A percentile compares a stretch with the other conserved stretches of the same genome.
Conservation (phyloP, 2,888 invertebrate species). For the Hirudinaria manillensis region DNA sequence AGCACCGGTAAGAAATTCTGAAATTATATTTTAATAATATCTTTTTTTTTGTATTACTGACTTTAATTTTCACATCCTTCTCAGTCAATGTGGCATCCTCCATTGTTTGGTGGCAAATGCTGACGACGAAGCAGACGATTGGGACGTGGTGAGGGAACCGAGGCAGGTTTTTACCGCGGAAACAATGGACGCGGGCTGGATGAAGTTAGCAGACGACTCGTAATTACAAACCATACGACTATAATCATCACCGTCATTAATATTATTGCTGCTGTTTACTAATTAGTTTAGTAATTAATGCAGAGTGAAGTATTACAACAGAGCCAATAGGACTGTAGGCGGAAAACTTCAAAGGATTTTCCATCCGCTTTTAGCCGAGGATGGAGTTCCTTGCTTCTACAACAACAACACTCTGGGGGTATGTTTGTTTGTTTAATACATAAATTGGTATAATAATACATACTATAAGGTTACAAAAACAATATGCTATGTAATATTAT, state of each 20-base stretch:
- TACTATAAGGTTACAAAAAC: no score
- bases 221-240: background rate
- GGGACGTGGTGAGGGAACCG: background rate
- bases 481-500: no score
- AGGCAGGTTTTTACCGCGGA: background rate
- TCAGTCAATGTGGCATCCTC: constrained; percentile 12
- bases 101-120: background rate
- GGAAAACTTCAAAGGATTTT: background rate
- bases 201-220: background rate
- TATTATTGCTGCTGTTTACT: background rate
- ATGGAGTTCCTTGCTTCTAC: constrained; percentile 15
- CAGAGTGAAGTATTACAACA: constrained; percentile 22
- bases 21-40: no score
- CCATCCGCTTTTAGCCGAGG: constrained; percentile 4
- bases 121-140: background rate
- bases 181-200: background rate
- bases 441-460: no score
- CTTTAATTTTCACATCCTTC: background rate
- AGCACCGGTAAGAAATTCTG: no score
- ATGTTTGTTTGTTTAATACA: background rate
- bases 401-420: background rate
- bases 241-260: no score
- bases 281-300: background rate
- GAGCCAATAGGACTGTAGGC: background rate
- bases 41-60: no score